phyloP scores from a whole-genome alignment of 2,888 invertebrate species.

The Phortica okadai region DNA sequence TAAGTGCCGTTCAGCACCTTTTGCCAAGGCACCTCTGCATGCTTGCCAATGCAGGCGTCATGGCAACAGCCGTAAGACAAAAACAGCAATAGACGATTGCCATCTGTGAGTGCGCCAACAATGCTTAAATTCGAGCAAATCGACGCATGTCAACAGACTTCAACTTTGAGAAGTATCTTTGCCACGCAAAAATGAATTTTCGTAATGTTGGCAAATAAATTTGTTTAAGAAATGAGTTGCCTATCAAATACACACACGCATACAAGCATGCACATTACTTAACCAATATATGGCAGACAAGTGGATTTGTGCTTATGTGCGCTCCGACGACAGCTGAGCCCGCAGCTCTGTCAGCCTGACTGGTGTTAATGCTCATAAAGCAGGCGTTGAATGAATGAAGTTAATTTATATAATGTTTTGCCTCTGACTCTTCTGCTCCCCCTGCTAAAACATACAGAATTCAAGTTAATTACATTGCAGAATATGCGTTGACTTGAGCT shows the following conservation, averaged over 20 bases:
- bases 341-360: background rate
- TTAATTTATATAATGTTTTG: constrained; percentile 18
- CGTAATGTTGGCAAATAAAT: background rate
- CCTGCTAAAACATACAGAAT: constrained; percentile 40
- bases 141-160: constrained; percentile 6
- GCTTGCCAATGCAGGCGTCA: background rate
- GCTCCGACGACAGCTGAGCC: background rate
- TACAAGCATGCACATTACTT: background rate
- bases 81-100: no score
- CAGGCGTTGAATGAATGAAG: constrained; percentile 2
- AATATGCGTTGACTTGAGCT: constrained; percentile 18
- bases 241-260: background rate
- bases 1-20: constrained; percentile 55
- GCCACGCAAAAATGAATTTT: constrained; percentile 12
- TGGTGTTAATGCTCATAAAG: constrained; percentile 9
- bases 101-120: no score
- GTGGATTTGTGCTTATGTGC: background rate
- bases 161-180: background rate
- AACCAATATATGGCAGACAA: background rate
- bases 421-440: background rate
- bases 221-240: background rate
- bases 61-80: no score
- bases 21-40: constrained; percentile 34
- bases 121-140: background rate
- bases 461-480: constrained; percentile 56